Conservation (phyloP, 2,113 vertebrate species). For the Halichoeres trimaculatus region DNA sequence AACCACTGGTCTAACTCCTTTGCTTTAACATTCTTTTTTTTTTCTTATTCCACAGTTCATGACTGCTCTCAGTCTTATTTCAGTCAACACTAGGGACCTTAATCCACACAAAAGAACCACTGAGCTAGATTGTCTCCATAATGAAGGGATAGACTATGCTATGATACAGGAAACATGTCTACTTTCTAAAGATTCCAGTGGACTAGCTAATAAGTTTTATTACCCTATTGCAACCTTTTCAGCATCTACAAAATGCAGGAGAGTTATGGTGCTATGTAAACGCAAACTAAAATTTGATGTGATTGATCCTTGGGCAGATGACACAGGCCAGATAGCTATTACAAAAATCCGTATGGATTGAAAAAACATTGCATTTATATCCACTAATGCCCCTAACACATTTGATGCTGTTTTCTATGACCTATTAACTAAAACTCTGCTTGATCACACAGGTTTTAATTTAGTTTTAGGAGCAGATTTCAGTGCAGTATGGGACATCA, state of each 20-base stretch:
- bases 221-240: not conserved
- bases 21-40: no score
- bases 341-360: not conserved
- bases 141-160: no score
- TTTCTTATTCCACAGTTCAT: no score
- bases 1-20: no score
- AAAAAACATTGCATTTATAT: constrained; percentile 2
- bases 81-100: no score
- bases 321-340: not conserved
- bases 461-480: constrained; percentile 10
- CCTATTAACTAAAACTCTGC: not conserved
- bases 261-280: not conserved
- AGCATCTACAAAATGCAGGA: not conserved
- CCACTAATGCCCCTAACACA: constrained; percentile 1
- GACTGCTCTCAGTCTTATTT: no score
- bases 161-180: not conserved
- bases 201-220: constrained; percentile 3
- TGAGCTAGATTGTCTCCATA: no score
- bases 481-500: not conserved
- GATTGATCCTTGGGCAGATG: not conserved
- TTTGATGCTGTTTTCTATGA: not conserved
- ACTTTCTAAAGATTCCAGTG: not conserved
- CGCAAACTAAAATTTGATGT: not conserved
- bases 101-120: no score
- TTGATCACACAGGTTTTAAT: constrained; percentile 8